phyloP scores from a whole-genome alignment of 1,140 invertebrate genomes.

The Zaprionus lachaisei region DNA sequence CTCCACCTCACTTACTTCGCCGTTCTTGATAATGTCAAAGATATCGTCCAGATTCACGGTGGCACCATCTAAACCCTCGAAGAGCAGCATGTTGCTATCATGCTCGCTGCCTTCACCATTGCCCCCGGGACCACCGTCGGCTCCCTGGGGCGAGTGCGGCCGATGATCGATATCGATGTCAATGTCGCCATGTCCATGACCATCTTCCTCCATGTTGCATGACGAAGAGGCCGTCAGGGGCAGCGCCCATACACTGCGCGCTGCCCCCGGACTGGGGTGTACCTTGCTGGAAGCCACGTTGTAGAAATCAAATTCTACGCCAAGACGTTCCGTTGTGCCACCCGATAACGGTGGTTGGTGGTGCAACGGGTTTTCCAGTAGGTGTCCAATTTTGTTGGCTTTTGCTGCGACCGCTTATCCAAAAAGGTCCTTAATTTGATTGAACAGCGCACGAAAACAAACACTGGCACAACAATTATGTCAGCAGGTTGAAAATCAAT shows the following conservation, averaged over 20 bases:
- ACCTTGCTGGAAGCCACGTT: conserved; percentile 86
- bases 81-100: conserved; percentile 72
- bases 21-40: conserved; percentile 82
- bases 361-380: conserved; percentile 83
- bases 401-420: conserved; percentile 30
- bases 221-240: conserved; percentile 87
- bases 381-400: conserved; percentile 80
- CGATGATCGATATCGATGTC: conserved; percentile 84
- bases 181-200: conserved; percentile 80
- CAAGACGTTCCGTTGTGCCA: conserved; percentile 77
- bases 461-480: conserved; percentile 62
- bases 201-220: conserved; percentile 88
- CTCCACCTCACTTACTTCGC: conserved; percentile 91
- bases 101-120: conserved; percentile 65
- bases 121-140: conserved; percentile 17
- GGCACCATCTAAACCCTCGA: conserved; percentile 83
- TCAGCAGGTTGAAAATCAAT: conserved; percentile 75
- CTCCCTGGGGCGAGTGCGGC: conserved; percentile 67
- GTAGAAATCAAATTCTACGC: conserved; percentile 80
- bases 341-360: conserved; percentile 67
- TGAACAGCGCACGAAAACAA: conserved; percentile 43
- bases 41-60: conserved; percentile 84
- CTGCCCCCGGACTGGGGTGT: conserved; percentile 92
- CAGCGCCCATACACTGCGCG: conserved; percentile 93
- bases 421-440: conserved; percentile 28